Base-by-base conservation (phyloP, 2,797 vertebrate species). In the Oceanodroma leucorhoa region DNA sequence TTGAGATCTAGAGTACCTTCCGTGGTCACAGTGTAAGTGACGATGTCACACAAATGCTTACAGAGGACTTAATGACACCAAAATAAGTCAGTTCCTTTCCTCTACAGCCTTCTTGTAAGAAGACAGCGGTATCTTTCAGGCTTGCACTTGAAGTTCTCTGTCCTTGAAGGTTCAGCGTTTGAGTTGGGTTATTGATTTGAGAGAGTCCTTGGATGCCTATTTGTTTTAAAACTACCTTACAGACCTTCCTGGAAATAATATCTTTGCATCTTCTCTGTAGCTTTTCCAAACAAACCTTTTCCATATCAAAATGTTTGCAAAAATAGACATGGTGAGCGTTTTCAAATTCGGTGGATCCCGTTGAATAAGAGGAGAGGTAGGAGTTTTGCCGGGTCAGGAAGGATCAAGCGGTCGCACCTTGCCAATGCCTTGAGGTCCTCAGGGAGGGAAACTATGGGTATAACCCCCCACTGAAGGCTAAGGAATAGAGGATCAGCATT, bases 251-350 rank as follows among this genome's bases (percentile, higher is more conserved):
- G 34, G 48, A 32, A 40, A 16, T 58, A 34, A 11, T 0, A 5
- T 8, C 55, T 43, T 32, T 1, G 13, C 1, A 5, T 60, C 11
- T 29, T 40, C 60, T 11, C 45, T 11, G 9, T 24, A 2, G 11
- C 48, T 43, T 32, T 40, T 14, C 76, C 38, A 36, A n/a, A 23
- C 54, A 4, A 87, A 46, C 30, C 40, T 36, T 71, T 30, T 1
- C 5, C 3, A 8, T 7, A 2, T 36, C 48, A 27, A 67, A 79
- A 27, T 0, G 1, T n/a, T 40, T 7, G 9, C 32, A 5, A 22
- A 71, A 75, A 3, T 0, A 7, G 32, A 17, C 6, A 1, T 8
- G 0, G 0, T 13, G 41, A 67, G 32, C 5, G 1, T 55, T 55
- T 61, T 15, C 23, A 30, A 17, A 34, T 17, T 15, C 26, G n/a